Evolutionary conservation across 2,888 invertebrate genomes (phyloP).

Genomic region (Zele albiditarsus): DNA sequence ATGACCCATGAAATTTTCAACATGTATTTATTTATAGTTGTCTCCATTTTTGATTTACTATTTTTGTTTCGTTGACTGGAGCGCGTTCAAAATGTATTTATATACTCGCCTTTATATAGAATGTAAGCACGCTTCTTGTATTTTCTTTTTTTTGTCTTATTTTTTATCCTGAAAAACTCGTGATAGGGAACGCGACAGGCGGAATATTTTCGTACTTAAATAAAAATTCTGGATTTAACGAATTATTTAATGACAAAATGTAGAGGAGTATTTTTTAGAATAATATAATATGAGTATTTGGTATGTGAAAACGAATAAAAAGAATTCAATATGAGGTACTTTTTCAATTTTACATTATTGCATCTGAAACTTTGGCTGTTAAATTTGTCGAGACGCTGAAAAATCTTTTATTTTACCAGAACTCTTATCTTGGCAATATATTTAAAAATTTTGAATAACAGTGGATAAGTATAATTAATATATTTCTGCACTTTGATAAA

Average conservation of each 20-base stretch:
- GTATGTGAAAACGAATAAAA: neutral
- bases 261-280: slow-evolving; percentile 21
- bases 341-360: neutral
- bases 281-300: slow-evolving; percentile 36
- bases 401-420: neutral
- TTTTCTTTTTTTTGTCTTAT: neutral
- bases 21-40: slow-evolving; percentile 10
- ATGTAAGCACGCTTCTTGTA: neutral
- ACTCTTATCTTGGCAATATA: neutral
- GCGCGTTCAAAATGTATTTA: slow-evolving; percentile 1
- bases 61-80: neutral
- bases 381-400: slow-evolving; percentile 24
- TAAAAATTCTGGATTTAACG: neutral
- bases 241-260: slow-evolving; percentile 6
- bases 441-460: neutral
- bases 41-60: neutral
- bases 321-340: neutral
- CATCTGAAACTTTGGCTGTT: neutral
- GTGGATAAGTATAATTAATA: neutral
- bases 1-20: slow-evolving; percentile 8
- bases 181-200: neutral
- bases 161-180: neutral
- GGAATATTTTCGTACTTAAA: slow-evolving; percentile 28
- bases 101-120: slow-evolving; percentile 1
- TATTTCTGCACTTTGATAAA: neutral